Evolutionary conservation across 2,888 invertebrate species (phyloP).

Genomic region (Agrenia bidenticulata): DNA sequence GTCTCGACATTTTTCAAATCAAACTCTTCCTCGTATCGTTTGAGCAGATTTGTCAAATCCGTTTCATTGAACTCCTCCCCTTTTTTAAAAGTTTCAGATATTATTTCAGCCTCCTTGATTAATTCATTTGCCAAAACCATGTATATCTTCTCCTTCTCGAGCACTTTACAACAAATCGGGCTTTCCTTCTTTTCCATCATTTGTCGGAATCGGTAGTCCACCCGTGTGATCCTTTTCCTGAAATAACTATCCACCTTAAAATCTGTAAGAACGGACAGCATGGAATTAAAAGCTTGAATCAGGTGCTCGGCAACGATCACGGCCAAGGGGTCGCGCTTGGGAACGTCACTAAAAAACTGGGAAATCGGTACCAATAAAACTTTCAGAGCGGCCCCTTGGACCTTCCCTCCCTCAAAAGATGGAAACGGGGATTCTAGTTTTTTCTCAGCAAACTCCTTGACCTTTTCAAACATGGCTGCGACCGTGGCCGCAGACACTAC

Average conservation of each 20-base stretch:
- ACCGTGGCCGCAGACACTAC: not conserved
- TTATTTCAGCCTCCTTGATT: not conserved
- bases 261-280: not conserved
- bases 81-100: not conserved
- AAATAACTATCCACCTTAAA: not conserved
- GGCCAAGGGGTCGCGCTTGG: too few relatives aligned
- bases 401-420: not conserved
- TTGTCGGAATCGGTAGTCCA: slow-evolving; percentile 1
- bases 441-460: not conserved
- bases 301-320: not conserved
- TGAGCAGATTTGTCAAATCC: not conserved
- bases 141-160: not conserved
- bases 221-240: not conserved
- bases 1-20: not conserved
- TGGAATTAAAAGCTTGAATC: not conserved
- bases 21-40: not conserved
- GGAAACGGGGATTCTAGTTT: not conserved
- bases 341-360: too few relatives aligned
- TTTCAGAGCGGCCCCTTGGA: not conserved
- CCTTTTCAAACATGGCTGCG: not conserved
- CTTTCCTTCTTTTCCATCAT: not conserved
- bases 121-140: not conserved
- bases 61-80: not conserved
- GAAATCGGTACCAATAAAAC: not conserved
- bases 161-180: not conserved